Evolutionary conservation across 2,113 vertebrate species (phyloP), one percentile per base, ranked within the genome.

Genomic region (Camelus dromedarius): DNA sequence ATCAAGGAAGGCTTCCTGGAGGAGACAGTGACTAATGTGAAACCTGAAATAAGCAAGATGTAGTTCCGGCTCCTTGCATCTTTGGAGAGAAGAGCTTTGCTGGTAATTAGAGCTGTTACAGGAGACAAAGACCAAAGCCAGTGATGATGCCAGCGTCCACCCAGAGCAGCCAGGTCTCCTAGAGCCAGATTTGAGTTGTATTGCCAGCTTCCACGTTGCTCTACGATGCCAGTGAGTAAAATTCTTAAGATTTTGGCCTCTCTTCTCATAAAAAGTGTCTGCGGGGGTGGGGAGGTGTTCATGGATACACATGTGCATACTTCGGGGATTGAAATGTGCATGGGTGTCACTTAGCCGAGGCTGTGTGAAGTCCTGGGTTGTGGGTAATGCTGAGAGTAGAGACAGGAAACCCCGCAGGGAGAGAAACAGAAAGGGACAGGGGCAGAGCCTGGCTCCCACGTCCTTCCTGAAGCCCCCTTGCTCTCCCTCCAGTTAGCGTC

Each of bases 1-100:
- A 12, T 81, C 89, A 69, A 48, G 54, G 48, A 48, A 80, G 87
- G 8, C 93, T 89, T 96, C 93, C 66, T 89, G 58, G 88, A 95
- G 48, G 48, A 96, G 82, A 22, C 2, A 2, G 64, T 62, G 3
- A 48, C 52, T 85, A 28, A 64, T 15, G 4, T 38, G 88, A 76
- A 13, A 14, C 2, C 12, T 48, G 24, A 75, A 93, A 14, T 12
- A 26, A 22, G 7, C 15, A 81, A 19, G 18, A 15, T 73, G 7
- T 35, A 56, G 8, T 62, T 79, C 24, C 14, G 15, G 58, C 28
- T 52, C 28, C 77, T 91, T 75, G 42, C n/a, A n/a, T 93, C 30
- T 88, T 58, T 48, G 18, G 62, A 70, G 10, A 60, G n/a, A 77
- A 67, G 66, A 32, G 35, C 20, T 66, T 60, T 60, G 22, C 72